Conservation (phyloP, 1,140 invertebrate genomes). For the Ostrea edulis region DNA sequence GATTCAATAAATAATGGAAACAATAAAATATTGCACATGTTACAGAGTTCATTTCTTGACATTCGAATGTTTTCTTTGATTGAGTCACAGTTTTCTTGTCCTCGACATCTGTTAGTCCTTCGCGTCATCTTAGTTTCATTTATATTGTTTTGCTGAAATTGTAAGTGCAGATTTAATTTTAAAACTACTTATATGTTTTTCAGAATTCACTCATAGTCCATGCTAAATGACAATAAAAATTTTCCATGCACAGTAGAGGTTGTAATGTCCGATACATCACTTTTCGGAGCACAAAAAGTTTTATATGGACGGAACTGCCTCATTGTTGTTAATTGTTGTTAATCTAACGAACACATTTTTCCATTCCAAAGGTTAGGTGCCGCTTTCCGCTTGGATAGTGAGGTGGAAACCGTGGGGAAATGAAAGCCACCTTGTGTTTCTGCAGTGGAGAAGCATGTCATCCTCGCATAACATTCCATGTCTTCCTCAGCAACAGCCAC, state of each 20-base stretch:
- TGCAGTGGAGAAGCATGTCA: neutral
- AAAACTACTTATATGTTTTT: neutral
- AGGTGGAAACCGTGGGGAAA: neutral
- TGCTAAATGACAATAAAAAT: neutral
- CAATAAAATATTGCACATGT: constrained; percentile 18
- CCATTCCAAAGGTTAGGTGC: neutral
- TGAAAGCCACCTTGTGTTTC: neutral
- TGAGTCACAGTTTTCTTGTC: neutral
- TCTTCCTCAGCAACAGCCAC: constrained; percentile 6
- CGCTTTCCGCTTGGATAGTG: neutral
- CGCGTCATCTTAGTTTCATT: too few relatives aligned
- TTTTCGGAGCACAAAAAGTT: too few relatives aligned
- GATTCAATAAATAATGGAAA: neutral
- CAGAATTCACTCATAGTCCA: too few relatives aligned
- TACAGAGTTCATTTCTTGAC: neutral
- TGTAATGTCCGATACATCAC: neutral
- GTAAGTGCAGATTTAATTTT: neutral
- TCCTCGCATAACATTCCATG: neutral
- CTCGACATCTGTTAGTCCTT: neutral
- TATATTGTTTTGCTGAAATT: neutral
- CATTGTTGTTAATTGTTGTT: too few relatives aligned
- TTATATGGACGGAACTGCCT: neutral
- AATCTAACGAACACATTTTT: neutral
- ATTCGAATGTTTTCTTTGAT: neutral
- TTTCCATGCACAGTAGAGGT: neutral